Evolutionary conservation across 2,113 vertebrate species (phyloP).

Genomic region (Callospermophilus lateralis): DNA sequence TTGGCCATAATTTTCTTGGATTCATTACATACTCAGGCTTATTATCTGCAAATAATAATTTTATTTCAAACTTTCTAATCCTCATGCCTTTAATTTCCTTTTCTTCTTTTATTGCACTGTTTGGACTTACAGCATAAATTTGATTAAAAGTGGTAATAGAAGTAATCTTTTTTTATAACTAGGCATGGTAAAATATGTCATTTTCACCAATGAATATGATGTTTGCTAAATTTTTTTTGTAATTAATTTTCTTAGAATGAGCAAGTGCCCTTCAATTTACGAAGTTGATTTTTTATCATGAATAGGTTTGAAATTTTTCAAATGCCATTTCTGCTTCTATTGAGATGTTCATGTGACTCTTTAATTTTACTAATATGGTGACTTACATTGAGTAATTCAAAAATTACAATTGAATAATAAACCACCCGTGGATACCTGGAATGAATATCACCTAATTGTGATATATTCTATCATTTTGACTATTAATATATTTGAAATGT

Average conservation of each 20-base stretch:
- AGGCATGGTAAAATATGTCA: conserved; percentile 9
- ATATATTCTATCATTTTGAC: neutral
- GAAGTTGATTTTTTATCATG: neutral
- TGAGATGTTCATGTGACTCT: neutral
- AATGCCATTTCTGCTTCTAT: conserved; percentile 24
- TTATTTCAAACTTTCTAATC: conserved; percentile 46
- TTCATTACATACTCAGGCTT: neutral
- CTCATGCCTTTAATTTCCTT: neutral
- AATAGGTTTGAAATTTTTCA: conserved; percentile 28
- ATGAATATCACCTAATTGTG: conserved; percentile 14
- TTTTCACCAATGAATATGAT: conserved; percentile 6
- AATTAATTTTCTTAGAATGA: conserved; percentile 42
- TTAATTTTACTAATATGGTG: neutral
- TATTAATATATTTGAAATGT: conserved; percentile 6
- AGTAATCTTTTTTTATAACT: neutral
- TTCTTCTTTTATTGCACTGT: conserved; percentile 26
- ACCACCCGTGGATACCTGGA: neutral
- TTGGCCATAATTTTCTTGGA: conserved; percentile 1
- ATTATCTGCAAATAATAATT: conserved; percentile 16
- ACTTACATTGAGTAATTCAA: neutral
- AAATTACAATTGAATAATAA: conserved; percentile 15
- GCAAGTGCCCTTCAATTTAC: conserved; percentile 19
- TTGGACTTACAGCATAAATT: neutral
- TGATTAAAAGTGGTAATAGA: conserved; percentile 39
- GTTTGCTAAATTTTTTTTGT: neutral